A percentile compares a stretch with the other conserved stretches of the same genome.
Evolutionary conservation across 2,797 vertebrate genomes (phyloP).

Genomic region (Microcaecilia unicolor): DNA sequence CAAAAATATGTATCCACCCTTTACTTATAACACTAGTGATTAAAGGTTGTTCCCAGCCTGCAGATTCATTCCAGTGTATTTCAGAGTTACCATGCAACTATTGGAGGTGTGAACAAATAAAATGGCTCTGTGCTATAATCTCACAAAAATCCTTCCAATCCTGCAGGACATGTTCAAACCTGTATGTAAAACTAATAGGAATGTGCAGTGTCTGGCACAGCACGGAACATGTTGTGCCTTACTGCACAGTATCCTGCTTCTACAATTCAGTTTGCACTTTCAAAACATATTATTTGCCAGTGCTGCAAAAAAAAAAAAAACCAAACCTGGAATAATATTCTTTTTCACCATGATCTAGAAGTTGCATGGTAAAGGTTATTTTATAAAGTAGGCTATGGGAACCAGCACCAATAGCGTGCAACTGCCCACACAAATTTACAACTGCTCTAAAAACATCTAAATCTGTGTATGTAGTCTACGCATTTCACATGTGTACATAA

Average conservation of each 20-base stretch:
- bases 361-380: too few relatives aligned
- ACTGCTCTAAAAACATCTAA: too few relatives aligned
- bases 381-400: too few relatives aligned
- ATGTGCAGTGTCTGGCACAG: not conserved
- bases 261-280: not conserved
- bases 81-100: not conserved
- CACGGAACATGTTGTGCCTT: not conserved
- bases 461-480: too few relatives aligned
- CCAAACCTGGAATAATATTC: too few relatives aligned
- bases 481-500: too few relatives aligned
- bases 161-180: conserved; percentile 2
- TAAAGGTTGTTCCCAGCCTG: not conserved
- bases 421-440: too few relatives aligned
- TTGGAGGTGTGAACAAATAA: conserved; percentile 8
- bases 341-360: too few relatives aligned
- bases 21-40: not conserved
- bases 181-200: conserved; percentile 3
- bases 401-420: too few relatives aligned
- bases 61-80: not conserved
- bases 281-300: not conserved
- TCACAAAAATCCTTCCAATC: conserved; percentile 3
- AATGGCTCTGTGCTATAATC: conserved; percentile 2
- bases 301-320: too few relatives aligned
- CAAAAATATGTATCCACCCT: not conserved
- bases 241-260: too few relatives aligned